Conservation (phyloP, 2,888 invertebrate genomes). For the Microctonus hyperodae region DNA sequence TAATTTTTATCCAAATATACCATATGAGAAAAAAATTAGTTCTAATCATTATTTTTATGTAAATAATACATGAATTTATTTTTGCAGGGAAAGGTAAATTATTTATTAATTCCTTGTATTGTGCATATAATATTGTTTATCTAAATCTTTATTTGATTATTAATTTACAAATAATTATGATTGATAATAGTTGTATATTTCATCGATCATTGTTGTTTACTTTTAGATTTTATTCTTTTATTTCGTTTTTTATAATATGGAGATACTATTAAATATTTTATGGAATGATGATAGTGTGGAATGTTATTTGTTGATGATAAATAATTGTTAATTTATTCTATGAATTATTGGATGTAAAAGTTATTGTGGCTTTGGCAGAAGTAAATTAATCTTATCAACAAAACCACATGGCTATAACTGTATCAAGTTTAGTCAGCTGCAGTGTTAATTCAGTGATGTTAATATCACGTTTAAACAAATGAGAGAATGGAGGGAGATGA, state of each 20-base stretch:
- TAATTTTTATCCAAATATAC: background rate
- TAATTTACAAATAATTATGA: no score
- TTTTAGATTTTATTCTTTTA: background rate
- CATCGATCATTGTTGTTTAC: background rate
- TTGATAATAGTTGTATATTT: background rate
- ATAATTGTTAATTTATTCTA: background rate
- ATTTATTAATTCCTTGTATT: slow-evolving; percentile 15
- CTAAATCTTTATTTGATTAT: background rate
- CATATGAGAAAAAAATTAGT: no score
- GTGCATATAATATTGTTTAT: background rate
- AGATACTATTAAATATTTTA: no score
- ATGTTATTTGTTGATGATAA: background rate
- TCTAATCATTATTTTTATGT: no score
- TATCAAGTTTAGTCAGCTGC: background rate
- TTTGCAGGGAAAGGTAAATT: slow-evolving; percentile 10
- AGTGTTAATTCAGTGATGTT: background rate
- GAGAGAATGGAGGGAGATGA: background rate
- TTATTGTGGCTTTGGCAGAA: slow-evolving; percentile 17
- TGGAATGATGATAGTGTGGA: no score
- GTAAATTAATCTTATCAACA: slow-evolving; percentile 52
- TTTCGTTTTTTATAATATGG: no score
- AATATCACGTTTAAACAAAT: background rate
- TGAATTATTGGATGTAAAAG: background rate
- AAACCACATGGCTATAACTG: slow-evolving; percentile 44
- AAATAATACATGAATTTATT: slow-evolving; percentile 2